Conservation (phyloP, 2,113 vertebrate genomes). For the Euleptes europaea region DNA sequence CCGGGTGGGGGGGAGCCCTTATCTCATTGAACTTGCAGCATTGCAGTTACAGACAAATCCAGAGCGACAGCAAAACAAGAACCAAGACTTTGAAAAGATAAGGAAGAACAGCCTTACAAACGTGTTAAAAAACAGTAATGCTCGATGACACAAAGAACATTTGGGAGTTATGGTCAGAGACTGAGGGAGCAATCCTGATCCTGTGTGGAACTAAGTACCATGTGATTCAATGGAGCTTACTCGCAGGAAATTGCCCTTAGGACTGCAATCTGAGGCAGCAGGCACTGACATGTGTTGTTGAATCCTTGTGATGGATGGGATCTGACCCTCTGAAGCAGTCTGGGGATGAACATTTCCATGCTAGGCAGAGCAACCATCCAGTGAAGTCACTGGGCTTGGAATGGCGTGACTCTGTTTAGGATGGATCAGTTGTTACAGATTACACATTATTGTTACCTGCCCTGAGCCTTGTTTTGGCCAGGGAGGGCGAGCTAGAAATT, state of each 20-base stretch:
- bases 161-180: not conserved
- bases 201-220: not conserved
- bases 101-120: not conserved
- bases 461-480: no score
- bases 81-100: not conserved
- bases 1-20: not conserved
- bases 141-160: not conserved
- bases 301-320: not conserved
- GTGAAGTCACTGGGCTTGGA: no score
- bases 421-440: no score
- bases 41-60: not conserved
- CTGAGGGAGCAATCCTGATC: not conserved
- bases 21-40: not conserved
- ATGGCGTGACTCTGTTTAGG: no score
- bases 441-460: no score
- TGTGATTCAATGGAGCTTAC: no score
- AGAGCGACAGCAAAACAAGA: not conserved
- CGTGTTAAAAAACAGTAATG: not conserved
- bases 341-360: not conserved
- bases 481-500: no score
- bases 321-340: not conserved
- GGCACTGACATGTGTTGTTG: no score
- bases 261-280: no score
- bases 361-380: no score
- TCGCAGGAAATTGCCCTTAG: no score